Evolutionary conservation across 2,797 vertebrate genomes (phyloP).

Genomic region (Sebastes matsubarae): DNA sequence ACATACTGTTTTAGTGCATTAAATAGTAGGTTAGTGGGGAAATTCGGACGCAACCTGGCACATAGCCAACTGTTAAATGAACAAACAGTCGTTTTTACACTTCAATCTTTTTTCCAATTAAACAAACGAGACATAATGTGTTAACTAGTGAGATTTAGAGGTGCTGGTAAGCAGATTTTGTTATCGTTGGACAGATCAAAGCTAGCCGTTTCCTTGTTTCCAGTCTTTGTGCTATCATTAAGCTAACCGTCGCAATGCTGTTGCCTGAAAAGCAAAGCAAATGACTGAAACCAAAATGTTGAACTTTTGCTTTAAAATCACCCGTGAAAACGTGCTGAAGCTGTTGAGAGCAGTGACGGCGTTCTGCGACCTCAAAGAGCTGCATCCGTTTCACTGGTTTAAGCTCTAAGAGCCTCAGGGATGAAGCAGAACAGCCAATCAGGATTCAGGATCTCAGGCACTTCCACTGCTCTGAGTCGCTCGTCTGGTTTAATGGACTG

Average conservation of each 20-base stretch:
- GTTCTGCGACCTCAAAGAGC: background rate
- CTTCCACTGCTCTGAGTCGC: slow-evolving; percentile 30
- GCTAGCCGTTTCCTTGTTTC: background rate
- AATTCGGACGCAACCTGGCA: no score
- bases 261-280: background rate
- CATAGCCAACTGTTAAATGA: background rate
- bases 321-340: background rate
- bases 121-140: background rate
- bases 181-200: background rate
- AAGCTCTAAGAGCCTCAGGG: background rate
- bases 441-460: slow-evolving; percentile 31
- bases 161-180: background rate
- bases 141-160: background rate
- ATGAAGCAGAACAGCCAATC: slow-evolving; percentile 11
- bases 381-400: background rate
- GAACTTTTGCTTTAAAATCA: slow-evolving; percentile 1
- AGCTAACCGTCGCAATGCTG: background rate
- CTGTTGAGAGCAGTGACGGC: background rate
- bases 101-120: background rate
- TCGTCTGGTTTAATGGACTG: slow-evolving; percentile 34
- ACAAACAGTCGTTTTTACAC: background rate
- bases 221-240: background rate
- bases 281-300: background rate
- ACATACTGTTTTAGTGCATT: no score
- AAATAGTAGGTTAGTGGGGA: no score